These are phyloP conservation scores for Macaca fascicularis DNA, from an alignment of 2,113 vertebrate genomes.

Conservation along the genomic window T2T-MFA8v1.1 NC_088381.1:71023001-71023500, in stretches of 20 bases:
- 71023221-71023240: background rate
- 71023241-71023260: background rate
- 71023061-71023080: background rate
- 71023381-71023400: background rate
- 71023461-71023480: background rate
- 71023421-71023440: background rate
- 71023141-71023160: background rate
- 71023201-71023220: background rate
- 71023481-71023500: background rate
- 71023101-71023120: background rate
- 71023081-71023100: background rate
- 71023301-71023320: background rate
- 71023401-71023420: background rate
- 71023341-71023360: background rate
- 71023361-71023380: background rate
- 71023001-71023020: background rate
- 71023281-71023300: background rate
- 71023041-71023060: background rate
- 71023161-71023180: background rate
- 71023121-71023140: background rate
- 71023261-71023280: background rate
- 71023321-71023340: background rate
- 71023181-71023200: background rate
- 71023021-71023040: background rate
- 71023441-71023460: background rate